Evolutionary conservation across 2,797 vertebrate species (phyloP), one percentile per base, ranked within the genome.

Genomic region (Gobionotothen gibberifrons): DNA sequence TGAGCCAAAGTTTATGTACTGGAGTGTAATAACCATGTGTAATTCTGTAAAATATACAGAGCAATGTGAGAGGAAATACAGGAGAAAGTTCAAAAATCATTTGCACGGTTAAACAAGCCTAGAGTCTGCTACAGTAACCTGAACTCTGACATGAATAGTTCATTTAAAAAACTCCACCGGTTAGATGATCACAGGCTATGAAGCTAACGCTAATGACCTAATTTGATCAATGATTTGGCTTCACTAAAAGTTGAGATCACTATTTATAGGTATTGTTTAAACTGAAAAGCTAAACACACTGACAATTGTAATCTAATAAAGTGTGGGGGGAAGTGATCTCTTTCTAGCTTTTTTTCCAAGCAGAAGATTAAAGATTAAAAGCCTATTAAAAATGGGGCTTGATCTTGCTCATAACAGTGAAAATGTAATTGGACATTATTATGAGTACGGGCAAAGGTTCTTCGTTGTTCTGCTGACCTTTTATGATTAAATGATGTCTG

Each of bases 401-500:
- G 56, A 71, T 72, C 60, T 79, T 22, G 14, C 68, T 62, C 54
- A 56, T 43, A 66, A 74, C 40, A 36, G 11, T 32, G 3, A 36
- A 59, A 78, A 74, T 63, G 48, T 68, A 78, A 86, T 73, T 72
- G 39, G 67, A 74, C 63, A 76, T 84, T 60, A 76, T 81, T 66
- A 77, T 74, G 69, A 75, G 48, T 17, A 69, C 0, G 10, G 51
- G 51, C 53, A 42, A 9, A 63, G 61, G 74, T 69, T 79, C 58
- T 43, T 68, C n/a, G 84, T 83, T 81, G 61, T 74, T 77, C 70
- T 69, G 54, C 58, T 66, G 84, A 87, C 76, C 70, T 72, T 84
- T 75, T 72, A 19, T 67, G 3, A 84, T 78, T 71, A 55, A 76
- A 79, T 55, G 42, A 69, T 60, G 32, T 32, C 11, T 26, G 36